Evolutionary conservation across 1,140 invertebrate genomes (phyloP).

Genomic region (Maniola jurtina): DNA sequence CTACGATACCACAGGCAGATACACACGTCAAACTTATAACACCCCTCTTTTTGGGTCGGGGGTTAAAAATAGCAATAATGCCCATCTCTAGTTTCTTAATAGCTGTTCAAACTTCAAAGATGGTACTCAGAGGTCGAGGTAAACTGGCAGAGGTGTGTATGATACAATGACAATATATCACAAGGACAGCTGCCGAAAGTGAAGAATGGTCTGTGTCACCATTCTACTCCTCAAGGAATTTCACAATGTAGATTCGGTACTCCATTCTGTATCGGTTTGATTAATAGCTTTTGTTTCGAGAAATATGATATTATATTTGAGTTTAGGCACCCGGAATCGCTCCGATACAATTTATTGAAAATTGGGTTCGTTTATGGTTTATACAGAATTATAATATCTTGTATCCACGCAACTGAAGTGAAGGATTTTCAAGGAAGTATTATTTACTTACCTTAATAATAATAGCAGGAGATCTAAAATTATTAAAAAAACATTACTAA

Average conservation of each 20-base stretch:
- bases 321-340: neutral
- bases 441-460: no score
- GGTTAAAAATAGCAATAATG: no score
- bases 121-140: conserved; percentile 23
- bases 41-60: no score
- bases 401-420: neutral
- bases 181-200: conserved; percentile 50
- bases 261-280: conserved; percentile 22
- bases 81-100: neutral
- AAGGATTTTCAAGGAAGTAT: no score
- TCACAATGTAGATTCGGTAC: conserved; percentile 21
- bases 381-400: neutral
- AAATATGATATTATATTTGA: conserved; percentile 17
- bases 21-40: no score
- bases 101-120: neutral
- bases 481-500: no score
- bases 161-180: conserved; percentile 58
- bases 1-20: no score
- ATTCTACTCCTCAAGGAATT: conserved; percentile 43
- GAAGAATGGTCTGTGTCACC: conserved; percentile 47
- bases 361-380: conserved; percentile 7
- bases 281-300: conserved; percentile 21
- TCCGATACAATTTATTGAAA: conserved; percentile 10
- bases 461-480: no score
- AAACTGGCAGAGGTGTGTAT: conserved; percentile 37